Percentiles rank a stretch among this genome's conserved stretches.
These are phyloP conservation scores for Tenebrosternarchus preto DNA, from an alignment of 2,113 vertebrate species.

Conservation along the genomic window DNA sequence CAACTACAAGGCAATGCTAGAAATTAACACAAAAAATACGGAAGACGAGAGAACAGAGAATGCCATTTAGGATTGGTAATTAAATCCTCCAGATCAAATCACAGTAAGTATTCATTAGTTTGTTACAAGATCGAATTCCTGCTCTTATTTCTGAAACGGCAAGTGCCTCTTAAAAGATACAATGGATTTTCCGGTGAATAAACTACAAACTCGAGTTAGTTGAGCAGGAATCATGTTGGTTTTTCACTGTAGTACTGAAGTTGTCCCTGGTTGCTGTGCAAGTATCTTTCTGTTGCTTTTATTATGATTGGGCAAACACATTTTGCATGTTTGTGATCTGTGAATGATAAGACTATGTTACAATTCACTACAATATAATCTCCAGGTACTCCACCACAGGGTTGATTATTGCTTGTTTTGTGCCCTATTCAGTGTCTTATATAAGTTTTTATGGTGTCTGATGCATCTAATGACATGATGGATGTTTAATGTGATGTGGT, in stretches of 20 bases:
- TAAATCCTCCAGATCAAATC: too few relatives aligned
- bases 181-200: too few relatives aligned
- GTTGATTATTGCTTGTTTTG: not conserved
- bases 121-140: too few relatives aligned
- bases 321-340: not conserved
- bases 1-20: too few relatives aligned
- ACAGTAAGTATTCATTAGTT: too few relatives aligned
- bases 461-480: not conserved
- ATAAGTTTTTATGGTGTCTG: not conserved
- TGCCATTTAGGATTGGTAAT: too few relatives aligned
- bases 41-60: too few relatives aligned
- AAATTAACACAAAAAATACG: too few relatives aligned
- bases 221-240: not conserved
- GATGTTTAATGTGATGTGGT: not conserved
- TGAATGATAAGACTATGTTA: not conserved
- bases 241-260: not conserved
- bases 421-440: too few relatives aligned
- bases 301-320: not conserved
- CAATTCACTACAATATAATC: not conserved
- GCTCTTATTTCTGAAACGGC: too few relatives aligned
- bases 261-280: not conserved
- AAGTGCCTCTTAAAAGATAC: too few relatives aligned
- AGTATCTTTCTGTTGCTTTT: not conserved
- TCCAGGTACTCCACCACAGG: not conserved
- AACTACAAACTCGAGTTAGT: too few relatives aligned